phyloP scores from a whole-genome alignment of 1,140 invertebrate genomes.

The Dinothrombium tinctorium region DNA sequence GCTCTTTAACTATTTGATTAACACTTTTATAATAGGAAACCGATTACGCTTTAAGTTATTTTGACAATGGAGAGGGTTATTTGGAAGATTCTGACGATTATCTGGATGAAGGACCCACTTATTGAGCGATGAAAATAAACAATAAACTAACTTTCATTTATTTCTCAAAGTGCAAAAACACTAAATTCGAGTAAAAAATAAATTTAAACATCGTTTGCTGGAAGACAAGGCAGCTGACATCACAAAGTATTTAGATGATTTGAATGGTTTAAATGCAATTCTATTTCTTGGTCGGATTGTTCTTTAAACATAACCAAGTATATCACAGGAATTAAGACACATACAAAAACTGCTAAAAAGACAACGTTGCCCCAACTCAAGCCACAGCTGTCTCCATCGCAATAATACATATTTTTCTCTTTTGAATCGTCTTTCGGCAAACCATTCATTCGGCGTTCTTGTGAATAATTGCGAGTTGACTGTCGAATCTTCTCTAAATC shows the following conservation, averaged over 20 bases:
- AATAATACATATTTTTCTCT: not conserved
- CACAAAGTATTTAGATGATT: too few relatives aligned
- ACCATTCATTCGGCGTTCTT: not conserved
- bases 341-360: conserved; percentile 2
- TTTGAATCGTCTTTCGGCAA: not conserved
- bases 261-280: not conserved
- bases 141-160: too few relatives aligned
- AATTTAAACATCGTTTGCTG: too few relatives aligned
- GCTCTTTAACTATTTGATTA: not conserved
- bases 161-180: too few relatives aligned
- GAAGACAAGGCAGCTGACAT: too few relatives aligned
- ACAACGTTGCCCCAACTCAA: conserved; percentile 7
- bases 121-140: conserved; percentile 1
- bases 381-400: conserved; percentile 11
- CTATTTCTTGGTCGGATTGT: not conserved
- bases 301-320: conserved; percentile 5
- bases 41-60: conserved; percentile 56
- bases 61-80: conserved; percentile 63
- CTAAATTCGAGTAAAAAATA: too few relatives aligned
- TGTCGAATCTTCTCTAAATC: conserved; percentile 14
- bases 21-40: conserved; percentile 26
- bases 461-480: conserved; percentile 4
- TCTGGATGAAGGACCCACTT: conserved; percentile 38
- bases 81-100: conserved; percentile 58
- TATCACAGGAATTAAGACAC: conserved; percentile 7